A percentile compares a stretch with the other conserved stretches of the same genome.
phyloP scores from a whole-genome alignment of 2,888 invertebrate species.

The Pachydiplax longipennis region DNA sequence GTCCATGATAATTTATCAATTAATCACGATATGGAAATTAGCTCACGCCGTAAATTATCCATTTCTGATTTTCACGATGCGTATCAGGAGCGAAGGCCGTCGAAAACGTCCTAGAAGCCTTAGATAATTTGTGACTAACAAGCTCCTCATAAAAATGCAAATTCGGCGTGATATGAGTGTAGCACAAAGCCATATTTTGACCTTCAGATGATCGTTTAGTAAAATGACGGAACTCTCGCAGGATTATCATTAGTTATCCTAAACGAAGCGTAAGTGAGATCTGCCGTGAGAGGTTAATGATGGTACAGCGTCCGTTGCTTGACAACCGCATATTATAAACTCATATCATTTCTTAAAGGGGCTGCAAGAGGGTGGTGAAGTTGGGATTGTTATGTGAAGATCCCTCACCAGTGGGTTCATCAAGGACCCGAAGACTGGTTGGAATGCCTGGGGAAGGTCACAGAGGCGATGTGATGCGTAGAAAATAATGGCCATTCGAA shows the following conservation, averaged over 20 bases:
- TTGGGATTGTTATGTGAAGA: background rate
- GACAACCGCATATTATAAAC: background rate
- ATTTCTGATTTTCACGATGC: background rate
- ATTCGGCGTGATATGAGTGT: background rate
- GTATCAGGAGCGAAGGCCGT: background rate
- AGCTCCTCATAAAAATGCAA: background rate
- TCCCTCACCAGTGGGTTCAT: background rate
- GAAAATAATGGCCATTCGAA: too few relatives aligned
- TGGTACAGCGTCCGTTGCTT: background rate
- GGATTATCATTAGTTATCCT: background rate
- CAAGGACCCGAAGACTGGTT: background rate
- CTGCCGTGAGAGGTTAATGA: background rate
- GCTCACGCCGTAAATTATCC: too few relatives aligned
- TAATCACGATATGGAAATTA: too few relatives aligned
- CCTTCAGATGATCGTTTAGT: background rate
- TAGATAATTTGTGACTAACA: background rate
- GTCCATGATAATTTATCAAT: too few relatives aligned
- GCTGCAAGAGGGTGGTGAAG: background rate
- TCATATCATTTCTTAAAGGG: background rate
- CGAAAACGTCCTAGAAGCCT: background rate
- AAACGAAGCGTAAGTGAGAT: background rate
- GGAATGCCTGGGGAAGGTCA: background rate
- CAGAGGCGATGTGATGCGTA: background rate
- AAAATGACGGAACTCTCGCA: background rate
- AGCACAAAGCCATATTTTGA: background rate